phyloP scores from a whole-genome alignment of 92 coral and sea anemone genomes.

The Zoanthus sansibaricus region DNA sequence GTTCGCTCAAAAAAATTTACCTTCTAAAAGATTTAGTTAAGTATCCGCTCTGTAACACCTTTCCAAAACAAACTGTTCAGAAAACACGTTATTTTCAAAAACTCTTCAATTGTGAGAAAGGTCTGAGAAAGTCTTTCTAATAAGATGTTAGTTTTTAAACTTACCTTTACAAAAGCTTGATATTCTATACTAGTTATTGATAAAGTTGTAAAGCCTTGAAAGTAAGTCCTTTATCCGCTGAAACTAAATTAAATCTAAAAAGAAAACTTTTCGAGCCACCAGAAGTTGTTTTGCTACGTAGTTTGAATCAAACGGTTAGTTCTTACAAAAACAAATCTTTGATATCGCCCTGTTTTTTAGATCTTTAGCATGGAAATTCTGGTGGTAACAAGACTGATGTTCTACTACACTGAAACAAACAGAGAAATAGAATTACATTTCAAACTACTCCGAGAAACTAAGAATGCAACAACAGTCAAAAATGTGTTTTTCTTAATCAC shows the following conservation, averaged over 20 bases:
- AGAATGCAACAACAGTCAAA: too few relatives aligned
- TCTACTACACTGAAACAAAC: neutral
- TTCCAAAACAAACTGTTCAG: neutral
- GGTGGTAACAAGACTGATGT: conserved; percentile 8
- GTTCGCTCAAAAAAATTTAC: neutral
- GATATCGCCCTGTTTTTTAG: conserved; percentile 24
- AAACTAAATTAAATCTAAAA: conserved; percentile 4
- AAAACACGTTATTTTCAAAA: neutral
- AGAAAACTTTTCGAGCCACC: conserved; percentile 16
- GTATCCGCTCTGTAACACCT: neutral
- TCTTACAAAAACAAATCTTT: conserved; percentile 32
- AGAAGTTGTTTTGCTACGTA: conserved; percentile 48
- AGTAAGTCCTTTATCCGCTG: neutral
- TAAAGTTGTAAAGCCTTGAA: neutral
- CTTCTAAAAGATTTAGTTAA: neutral
- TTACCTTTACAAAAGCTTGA: conserved; percentile 16
- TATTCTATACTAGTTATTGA: neutral
- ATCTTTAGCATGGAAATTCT: conserved; percentile 29
- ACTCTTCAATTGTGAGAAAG: neutral
- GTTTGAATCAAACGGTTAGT: neutral
- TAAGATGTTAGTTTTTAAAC: neutral
- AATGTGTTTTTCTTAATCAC: too few relatives aligned
- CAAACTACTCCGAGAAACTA: too few relatives aligned
- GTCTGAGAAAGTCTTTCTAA: neutral
- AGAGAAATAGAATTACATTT: too few relatives aligned